Percentiles rank a stretch among this genome's conserved stretches.
Conservation (phyloP, 2,113 vertebrate species). For the Pseudopipra pipra region DNA sequence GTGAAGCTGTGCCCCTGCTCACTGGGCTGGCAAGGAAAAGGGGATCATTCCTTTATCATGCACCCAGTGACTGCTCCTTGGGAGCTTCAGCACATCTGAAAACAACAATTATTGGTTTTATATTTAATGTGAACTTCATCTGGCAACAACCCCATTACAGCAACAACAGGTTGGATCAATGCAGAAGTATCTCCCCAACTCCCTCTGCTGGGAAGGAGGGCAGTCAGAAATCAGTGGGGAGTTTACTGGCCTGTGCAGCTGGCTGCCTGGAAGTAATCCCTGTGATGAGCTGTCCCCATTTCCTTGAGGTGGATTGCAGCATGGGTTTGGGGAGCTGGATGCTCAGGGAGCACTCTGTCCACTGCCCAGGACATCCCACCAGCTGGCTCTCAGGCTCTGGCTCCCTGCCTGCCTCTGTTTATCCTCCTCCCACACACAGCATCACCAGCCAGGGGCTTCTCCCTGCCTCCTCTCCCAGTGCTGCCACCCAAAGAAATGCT, state of each 20-base stretch:
- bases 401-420: background rate
- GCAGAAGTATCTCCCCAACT: background rate
- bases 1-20: background rate
- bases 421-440: background rate
- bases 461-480: background rate
- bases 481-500: background rate
- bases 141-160: background rate
- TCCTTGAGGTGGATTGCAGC: background rate
- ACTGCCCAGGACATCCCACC: background rate
- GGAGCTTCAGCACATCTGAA: background rate
- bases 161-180: background rate
- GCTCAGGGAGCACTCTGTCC: fast-evolving
- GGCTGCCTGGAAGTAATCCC: background rate
- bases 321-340: background rate
- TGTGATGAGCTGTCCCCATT: background rate
- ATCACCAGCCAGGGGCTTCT: background rate
- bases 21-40: background rate
- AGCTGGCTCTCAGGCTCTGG: fast-evolving
- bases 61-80: background rate
- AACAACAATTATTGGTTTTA: background rate
- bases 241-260: background rate
- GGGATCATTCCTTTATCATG: fast-evolving
- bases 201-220: background rate
- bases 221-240: background rate
- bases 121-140: background rate